A percentile compares a stretch with the other conserved stretches of the same genome.
These are phyloP conservation scores for Disparrhopalites patrizii DNA, from an alignment of 2,888 invertebrate genomes.

Conservation along the genomic window DNA sequence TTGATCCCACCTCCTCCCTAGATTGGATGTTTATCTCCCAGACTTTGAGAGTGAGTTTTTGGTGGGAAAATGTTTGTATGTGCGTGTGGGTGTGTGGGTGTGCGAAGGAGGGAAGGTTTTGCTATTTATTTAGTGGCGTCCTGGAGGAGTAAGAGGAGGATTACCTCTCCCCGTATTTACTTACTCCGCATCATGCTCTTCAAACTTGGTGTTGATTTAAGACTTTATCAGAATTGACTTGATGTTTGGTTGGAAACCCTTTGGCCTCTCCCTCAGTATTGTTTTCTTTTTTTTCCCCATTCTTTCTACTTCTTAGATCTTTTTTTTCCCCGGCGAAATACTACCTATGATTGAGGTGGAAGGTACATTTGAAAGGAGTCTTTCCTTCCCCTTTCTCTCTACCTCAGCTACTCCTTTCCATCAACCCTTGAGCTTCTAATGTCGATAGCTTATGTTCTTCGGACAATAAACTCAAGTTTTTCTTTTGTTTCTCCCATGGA, in stretches of 20 bases:
- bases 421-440: not conserved
- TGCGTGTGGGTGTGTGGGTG: no score
- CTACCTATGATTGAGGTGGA: no score
- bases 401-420: not conserved
- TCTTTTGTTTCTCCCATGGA: no score
- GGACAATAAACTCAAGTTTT: not conserved
- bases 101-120: no score
- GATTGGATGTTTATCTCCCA: not conserved
- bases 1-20: not conserved
- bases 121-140: constrained; percentile 23
- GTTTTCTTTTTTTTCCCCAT: constrained; percentile 2
- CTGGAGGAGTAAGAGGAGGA: constrained; percentile 4
- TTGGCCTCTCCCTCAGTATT: not conserved
- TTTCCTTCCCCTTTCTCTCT: no score
- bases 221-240: constrained; percentile 23
- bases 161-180: constrained; percentile 26
- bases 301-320: not conserved
- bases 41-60: no score
- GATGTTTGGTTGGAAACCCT: constrained; percentile 12
- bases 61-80: no score
- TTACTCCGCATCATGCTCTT: constrained; percentile 24
- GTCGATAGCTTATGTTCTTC: not conserved
- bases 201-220: constrained; percentile 24
- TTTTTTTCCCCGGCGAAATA: no score
- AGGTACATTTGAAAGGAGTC: no score